Conservation (phyloP, 2,797 vertebrate species). For the Vespertilio murinus region DNA sequence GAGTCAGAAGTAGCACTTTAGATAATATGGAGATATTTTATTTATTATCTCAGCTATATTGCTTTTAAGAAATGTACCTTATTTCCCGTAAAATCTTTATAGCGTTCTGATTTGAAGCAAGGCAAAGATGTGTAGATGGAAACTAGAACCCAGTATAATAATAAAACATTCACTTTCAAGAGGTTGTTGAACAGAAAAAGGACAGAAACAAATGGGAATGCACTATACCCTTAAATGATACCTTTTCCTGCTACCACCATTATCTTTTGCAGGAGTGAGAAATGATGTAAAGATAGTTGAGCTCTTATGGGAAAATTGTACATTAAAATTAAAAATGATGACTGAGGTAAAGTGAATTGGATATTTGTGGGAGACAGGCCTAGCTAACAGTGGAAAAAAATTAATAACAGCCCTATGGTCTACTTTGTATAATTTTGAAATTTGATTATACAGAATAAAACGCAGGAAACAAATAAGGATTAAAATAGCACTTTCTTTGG, state of each 20-base stretch:
- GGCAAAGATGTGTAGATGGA: slow-evolving; percentile 6
- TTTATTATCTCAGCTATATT: neutral
- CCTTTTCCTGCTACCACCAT: slow-evolving; percentile 19
- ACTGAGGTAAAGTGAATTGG: slow-evolving; percentile 62
- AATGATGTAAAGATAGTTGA: slow-evolving; percentile 52
- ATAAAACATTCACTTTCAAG: slow-evolving; percentile 37
- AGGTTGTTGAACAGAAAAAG: slow-evolving; percentile 42
- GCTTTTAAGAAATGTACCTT: neutral
- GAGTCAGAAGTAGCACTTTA: slow-evolving; percentile 10
- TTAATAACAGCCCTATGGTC: slow-evolving; percentile 49
- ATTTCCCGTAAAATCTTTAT: slow-evolving; percentile 43
- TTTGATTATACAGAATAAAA: slow-evolving; percentile 67
- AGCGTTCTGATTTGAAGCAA: slow-evolving; percentile 49
- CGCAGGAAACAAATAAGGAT: slow-evolving; percentile 60
- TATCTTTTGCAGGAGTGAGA: slow-evolving; percentile 61
- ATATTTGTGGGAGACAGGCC: slow-evolving; percentile 49
- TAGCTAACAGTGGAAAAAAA: slow-evolving; percentile 55
- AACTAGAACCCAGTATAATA: slow-evolving; percentile 39
- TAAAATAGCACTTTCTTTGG: slow-evolving; percentile 59
- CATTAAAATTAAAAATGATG: slow-evolving; percentile 69
- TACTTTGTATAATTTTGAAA: slow-evolving; percentile 67
- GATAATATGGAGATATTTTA: neutral
- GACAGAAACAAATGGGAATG: slow-evolving; percentile 27
- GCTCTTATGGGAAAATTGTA: slow-evolving; percentile 65
- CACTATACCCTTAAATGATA: slow-evolving; percentile 39